Conservation (phyloP, 2,797 vertebrate genomes). For the Cacajao melanocephalus region DNA sequence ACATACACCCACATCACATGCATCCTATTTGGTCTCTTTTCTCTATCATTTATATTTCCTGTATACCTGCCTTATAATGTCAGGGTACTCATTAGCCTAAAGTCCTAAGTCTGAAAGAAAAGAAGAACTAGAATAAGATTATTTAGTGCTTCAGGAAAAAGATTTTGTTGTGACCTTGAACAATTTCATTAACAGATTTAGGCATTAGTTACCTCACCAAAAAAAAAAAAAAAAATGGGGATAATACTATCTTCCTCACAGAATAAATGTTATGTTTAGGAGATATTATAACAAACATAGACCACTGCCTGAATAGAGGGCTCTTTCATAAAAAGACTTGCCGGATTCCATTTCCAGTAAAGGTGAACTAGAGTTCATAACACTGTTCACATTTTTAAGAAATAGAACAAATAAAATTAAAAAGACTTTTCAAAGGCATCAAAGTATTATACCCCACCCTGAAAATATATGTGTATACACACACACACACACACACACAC, state of each 20-base stretch:
- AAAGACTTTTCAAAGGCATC: conserved; percentile 23
- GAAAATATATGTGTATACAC: not conserved
- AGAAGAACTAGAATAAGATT: not conserved
- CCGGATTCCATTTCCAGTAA: conserved; percentile 40
- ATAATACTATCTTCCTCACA: not conserved
- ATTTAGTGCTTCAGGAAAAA: conserved; percentile 1
- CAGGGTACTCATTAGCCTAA: not conserved
- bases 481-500: too few species aligned
- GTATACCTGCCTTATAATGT: not conserved
- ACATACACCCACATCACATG: conserved; percentile 32
- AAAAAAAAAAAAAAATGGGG: not conserved
- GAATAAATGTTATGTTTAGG: conserved; percentile 3
- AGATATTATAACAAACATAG: not conserved
- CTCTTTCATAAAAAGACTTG: not conserved
- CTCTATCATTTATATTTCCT: conserved; percentile 24
- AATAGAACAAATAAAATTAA: conserved; percentile 33
- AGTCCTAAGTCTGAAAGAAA: conserved; percentile 36
- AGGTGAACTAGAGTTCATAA: conserved; percentile 37
- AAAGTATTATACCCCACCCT: not conserved
- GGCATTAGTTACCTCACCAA: not conserved
- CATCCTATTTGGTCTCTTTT: conserved; percentile 11
- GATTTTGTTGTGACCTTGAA: not conserved
- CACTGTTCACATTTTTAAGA: conserved; percentile 31
- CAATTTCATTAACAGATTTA: conserved; percentile 4
- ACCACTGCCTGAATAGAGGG: not conserved